Evolutionary conservation across 1,140 invertebrate genomes (phyloP).

Genomic region (Bactericera cockerelli): DNA sequence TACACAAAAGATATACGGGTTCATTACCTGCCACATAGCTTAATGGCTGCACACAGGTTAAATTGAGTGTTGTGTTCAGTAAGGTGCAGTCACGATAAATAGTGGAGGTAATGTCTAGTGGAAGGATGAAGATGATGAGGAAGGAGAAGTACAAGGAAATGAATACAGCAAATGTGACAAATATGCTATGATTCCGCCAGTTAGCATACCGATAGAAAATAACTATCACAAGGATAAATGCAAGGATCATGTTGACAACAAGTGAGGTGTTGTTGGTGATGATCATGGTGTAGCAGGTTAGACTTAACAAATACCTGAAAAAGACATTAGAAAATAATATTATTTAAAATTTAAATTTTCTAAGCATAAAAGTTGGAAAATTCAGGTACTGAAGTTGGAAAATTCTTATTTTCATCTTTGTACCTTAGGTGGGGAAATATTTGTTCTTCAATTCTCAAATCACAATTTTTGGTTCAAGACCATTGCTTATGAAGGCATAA

Average conservation of each 20-base stretch:
- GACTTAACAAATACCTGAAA: neutral
- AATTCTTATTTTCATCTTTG: too few relatives aligned
- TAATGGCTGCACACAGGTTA: constrained; percentile 33
- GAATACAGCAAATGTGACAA: constrained; percentile 85
- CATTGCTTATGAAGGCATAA: too few relatives aligned
- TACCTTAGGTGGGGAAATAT: too few relatives aligned
- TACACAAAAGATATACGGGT: too few relatives aligned
- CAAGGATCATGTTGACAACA: constrained; percentile 60
- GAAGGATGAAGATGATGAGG: constrained; percentile 92
- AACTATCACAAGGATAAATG: constrained; percentile 61
- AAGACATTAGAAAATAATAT: neutral
- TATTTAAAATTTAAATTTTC: neutral
- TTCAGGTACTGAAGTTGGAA: too few relatives aligned
- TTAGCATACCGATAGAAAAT: constrained; percentile 90
- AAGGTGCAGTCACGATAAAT: constrained; percentile 59
- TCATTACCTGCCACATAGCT: constrained; percentile 21
- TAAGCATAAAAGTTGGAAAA: too few relatives aligned
- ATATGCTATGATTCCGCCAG: constrained; percentile 77
- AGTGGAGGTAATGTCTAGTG: constrained; percentile 87
- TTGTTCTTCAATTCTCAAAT: too few relatives aligned
- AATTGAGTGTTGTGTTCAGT: constrained; percentile 23
- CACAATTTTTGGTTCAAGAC: too few relatives aligned
- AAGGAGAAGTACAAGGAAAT: constrained; percentile 98
- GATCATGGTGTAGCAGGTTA: neutral
- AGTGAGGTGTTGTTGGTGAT: constrained; percentile 36